Evolutionary conservation across 2,113 vertebrate genomes (phyloP), one percentile per base, ranked within the genome.

Genomic region (Morone chrysops): DNA sequence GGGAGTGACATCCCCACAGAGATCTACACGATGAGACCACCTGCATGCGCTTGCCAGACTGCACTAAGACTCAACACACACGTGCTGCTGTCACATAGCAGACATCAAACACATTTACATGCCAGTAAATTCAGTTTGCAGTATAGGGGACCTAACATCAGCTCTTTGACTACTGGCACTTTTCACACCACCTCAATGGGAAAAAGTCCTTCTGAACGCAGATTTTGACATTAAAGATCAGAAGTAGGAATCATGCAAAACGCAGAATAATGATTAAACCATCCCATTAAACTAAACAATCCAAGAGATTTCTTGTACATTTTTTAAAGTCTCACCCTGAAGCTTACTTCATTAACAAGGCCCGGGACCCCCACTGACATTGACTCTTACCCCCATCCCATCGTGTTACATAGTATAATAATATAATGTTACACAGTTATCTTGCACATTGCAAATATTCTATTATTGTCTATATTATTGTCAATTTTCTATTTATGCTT

Each of bases 21-120:
- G 78, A 80, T 78, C 77, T 85, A 76, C 82, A 70, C 70, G 48
- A 68, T 65, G 69, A 79, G 93, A 94, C 92, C 92, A 94, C 93
- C 94, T 93, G 93, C 81, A 87, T 90, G 85, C 62, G 1, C 40
- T 59, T 20, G 65, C 25, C 82, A 56, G 66, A 61, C 69, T 87
- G 75, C 54, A 57, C 63, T 71, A 67, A 73, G 71, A 71, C 73
- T 74, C 78, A 20, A 72, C 79, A 88, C 71, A 84, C 48, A 71
- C 70, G 41, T 76, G 82, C 71, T 88, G 70, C 87, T 89, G 75
- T 87, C 78, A 90, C 82, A 90, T 53, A 89, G 82, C 68, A 83
- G 62, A 82, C 81, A 80, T 81, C 74, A 75, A 84, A 70, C 11
- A 69, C 78, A 86, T 68, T 59, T 69, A 45, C 45, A 85, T 75